These are phyloP conservation scores for Drosophila neutralis DNA, from an alignment of 2,888 invertebrate genomes.

Conservation along the genomic window DNA sequence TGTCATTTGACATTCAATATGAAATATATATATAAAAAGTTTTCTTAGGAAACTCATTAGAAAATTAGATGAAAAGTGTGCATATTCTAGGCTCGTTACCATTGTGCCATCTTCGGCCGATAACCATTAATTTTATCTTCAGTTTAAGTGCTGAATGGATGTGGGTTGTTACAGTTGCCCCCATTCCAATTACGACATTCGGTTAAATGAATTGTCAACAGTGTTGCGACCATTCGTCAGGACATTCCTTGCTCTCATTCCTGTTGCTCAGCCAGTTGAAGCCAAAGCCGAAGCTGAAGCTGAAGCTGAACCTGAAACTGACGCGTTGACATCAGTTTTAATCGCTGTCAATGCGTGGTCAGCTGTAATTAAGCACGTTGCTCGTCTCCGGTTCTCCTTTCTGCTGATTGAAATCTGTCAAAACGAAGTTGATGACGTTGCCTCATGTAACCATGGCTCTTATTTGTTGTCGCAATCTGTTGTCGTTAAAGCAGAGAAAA, in stretches of 20 bases:
- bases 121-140: slow-evolving; percentile 23
- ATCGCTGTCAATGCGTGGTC: slow-evolving; percentile 71
- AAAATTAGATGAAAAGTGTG: not conserved
- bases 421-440: slow-evolving; percentile 51
- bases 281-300: slow-evolving; percentile 5
- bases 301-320: not conserved
- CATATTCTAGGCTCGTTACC: not conserved
- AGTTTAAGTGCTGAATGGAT: slow-evolving; percentile 28
- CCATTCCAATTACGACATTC: slow-evolving; percentile 41
- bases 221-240: slow-evolving; percentile 43
- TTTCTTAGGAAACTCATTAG: not conserved
- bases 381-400: not conserved
- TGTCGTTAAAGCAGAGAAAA: slow-evolving; percentile 18
- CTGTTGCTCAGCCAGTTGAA: slow-evolving; percentile 37
- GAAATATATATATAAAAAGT: too few relatives aligned
- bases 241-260: slow-evolving; percentile 2
- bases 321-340: slow-evolving; percentile 60
- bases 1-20: not conserved
- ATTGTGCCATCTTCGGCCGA: slow-evolving; percentile 1
- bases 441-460: slow-evolving; percentile 5
- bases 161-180: slow-evolving; percentile 21
- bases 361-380: slow-evolving; percentile 73
- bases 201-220: slow-evolving; percentile 55
- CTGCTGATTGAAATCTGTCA: slow-evolving; percentile 75
- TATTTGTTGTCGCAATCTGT: slow-evolving; percentile 29